Base-by-base conservation (phyloP, 2,888 invertebrate genomes). In the Lasioglossum malachurum region DNA sequence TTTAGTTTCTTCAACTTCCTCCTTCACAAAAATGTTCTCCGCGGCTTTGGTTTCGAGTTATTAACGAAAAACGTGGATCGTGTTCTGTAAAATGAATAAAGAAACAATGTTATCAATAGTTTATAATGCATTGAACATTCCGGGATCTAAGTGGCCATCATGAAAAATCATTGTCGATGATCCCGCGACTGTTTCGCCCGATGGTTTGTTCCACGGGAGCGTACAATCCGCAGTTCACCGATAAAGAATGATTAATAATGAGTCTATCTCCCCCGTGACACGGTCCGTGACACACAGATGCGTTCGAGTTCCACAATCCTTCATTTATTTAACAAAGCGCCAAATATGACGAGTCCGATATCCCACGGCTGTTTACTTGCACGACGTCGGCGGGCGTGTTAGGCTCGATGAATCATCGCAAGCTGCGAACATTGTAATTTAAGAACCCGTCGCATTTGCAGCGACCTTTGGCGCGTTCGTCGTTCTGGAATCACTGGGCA, bases 391-490 rank as follows among this genome's bases (percentile, higher is more conserved):
- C 73, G n/a, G 53, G n/a, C 64, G 78, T 69, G 80, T 84, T 87
- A 69, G 53, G 60, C n/a, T 10, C 80, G 84, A 83, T 89, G 91
- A 91, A 89, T 91, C 91, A 90, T 87, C 90, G 72, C 72, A 69
- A 77, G 84, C 84, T 81, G 77, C 82, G 76, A 75, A 87, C 67
- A 49, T 84, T 74, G 87, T 87, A 88, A 91, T 88, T 89, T 86
- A 87, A 84, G 84, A 87, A 69, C 53, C 80, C 77, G 49, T 67
- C 35, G 81, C 53, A 53, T 73, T 78, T 46, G 60, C 53, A n/a
- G 7, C 72, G 72, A 44, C 60, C 71, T 69, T 80, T 27, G 14
- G n/a, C 78, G 27, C 23, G 46, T 35, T 69, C 31, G 16, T 12
- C 49, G 27, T 19, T 27, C 41, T 69, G 73, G 72, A 80, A 49